Evolutionary conservation across 2,113 vertebrate genomes (phyloP).

Genomic region (Solea solea): DNA sequence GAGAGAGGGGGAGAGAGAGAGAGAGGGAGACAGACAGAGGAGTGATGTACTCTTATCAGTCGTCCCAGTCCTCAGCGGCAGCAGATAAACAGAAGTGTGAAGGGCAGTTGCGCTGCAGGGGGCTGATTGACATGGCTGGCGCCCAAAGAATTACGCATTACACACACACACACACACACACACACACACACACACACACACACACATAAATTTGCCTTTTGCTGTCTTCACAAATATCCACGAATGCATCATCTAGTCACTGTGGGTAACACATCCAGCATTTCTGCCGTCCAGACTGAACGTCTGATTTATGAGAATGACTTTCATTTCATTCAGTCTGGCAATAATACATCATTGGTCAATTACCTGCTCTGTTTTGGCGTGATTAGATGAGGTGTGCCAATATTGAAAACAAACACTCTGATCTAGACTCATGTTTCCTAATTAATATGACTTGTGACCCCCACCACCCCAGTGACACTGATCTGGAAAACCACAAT

Average conservation of each 20-base stretch:
- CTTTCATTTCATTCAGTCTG: slow-evolving; percentile 21
- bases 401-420: slow-evolving; percentile 16
- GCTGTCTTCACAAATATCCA: slow-evolving; percentile 54
- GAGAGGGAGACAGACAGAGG: slow-evolving; percentile 28
- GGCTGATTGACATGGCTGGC: slow-evolving; percentile 81
- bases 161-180: slow-evolving; percentile 27
- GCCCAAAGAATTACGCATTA: slow-evolving; percentile 71
- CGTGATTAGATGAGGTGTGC: slow-evolving; percentile 11
- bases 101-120: slow-evolving; percentile 80
- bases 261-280: slow-evolving; percentile 23
- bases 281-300: slow-evolving; percentile 9
- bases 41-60: slow-evolving; percentile 78
- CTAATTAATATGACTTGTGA: background rate
- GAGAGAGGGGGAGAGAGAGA: slow-evolving; percentile 16
- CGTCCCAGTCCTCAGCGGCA: slow-evolving; percentile 79
- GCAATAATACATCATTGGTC: slow-evolving; percentile 7
- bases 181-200: slow-evolving; percentile 24
- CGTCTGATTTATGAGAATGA: slow-evolving; percentile 12
- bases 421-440: background rate
- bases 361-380: background rate
- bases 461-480: background rate
- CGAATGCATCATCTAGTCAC: slow-evolving; percentile 39
- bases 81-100: slow-evolving; percentile 82
- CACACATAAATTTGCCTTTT: slow-evolving; percentile 37
- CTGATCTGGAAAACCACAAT: background rate